phyloP scores from a whole-genome alignment of 2,888 invertebrate species.

The Eupithecia vulgata region DNA sequence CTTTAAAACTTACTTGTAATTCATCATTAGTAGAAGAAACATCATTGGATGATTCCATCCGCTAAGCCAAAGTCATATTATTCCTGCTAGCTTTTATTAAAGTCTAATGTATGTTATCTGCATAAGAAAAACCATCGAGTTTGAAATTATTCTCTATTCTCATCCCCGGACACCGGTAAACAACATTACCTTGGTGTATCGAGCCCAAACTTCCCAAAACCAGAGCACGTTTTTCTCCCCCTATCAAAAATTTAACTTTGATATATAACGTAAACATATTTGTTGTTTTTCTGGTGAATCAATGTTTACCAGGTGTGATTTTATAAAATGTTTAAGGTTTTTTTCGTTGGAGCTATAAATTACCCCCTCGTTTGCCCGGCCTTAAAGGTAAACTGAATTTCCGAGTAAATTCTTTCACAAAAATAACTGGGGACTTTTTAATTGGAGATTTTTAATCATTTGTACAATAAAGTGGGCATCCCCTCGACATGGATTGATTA shows the following conservation, averaged over 20 bases:
- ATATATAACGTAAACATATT: constrained; percentile 44
- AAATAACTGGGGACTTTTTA: constrained; percentile 48
- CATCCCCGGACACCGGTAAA: constrained; percentile 2
- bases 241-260: constrained; percentile 39
- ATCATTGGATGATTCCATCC: neutral
- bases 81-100: neutral
- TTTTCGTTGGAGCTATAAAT: constrained; percentile 39
- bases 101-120: neutral
- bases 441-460: constrained; percentile 54
- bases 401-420: constrained; percentile 36
- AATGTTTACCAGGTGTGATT: constrained; percentile 47
- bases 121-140: neutral
- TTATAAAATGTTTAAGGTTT: constrained; percentile 43
- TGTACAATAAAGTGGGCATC: constrained; percentile 49
- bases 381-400: constrained; percentile 41
- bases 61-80: neutral
- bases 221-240: constrained; percentile 22
- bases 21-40: neutral
- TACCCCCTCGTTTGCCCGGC: constrained; percentile 40
- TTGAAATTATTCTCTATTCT: neutral
- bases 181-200: constrained; percentile 5
- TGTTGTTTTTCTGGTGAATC: constrained; percentile 45
- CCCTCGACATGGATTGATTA: constrained; percentile 52
- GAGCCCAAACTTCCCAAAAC: constrained; percentile 9
- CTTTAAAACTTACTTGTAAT: neutral